phyloP scores from a whole-genome alignment of 2,888 invertebrate species.

The Coremacera marginata region DNA sequence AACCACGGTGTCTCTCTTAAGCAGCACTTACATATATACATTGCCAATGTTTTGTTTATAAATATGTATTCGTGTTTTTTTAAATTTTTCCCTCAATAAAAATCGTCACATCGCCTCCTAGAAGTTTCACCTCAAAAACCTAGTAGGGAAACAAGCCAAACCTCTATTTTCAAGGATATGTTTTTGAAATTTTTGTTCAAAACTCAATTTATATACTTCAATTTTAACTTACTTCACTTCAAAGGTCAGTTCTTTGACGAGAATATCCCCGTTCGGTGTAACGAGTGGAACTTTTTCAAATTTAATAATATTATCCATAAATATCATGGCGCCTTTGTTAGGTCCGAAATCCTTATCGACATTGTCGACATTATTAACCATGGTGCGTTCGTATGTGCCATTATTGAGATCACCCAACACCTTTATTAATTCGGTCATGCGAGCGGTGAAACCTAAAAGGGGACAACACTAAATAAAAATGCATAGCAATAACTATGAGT shows the following conservation, averaged over 20 bases:
- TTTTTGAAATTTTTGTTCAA: no score
- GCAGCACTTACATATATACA: no score
- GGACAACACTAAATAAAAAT: not conserved
- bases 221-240: conserved; percentile 79
- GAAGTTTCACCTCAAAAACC: no score
- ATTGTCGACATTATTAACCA: conserved; percentile 69
- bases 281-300: conserved; percentile 95
- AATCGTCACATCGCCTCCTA: no score
- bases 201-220: not conserved
- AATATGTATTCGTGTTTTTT: no score
- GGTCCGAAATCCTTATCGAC: conserved; percentile 72
- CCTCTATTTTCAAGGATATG: no score
- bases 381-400: conserved; percentile 78
- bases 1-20: no score
- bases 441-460: conserved; percentile 78
- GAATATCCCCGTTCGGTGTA: conserved; percentile 97
- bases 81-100: no score
- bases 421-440: conserved; percentile 88
- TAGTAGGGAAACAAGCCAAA: no score
- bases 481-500: not conserved
- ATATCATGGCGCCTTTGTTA: conserved; percentile 83
- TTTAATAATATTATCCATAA: conserved; percentile 88
- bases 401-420: conserved; percentile 87
- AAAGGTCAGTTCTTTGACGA: conserved; percentile 89
- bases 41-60: no score